Base-by-base conservation (phyloP, 2,797 vertebrate genomes). In the Pseudochirops corinnae region DNA sequence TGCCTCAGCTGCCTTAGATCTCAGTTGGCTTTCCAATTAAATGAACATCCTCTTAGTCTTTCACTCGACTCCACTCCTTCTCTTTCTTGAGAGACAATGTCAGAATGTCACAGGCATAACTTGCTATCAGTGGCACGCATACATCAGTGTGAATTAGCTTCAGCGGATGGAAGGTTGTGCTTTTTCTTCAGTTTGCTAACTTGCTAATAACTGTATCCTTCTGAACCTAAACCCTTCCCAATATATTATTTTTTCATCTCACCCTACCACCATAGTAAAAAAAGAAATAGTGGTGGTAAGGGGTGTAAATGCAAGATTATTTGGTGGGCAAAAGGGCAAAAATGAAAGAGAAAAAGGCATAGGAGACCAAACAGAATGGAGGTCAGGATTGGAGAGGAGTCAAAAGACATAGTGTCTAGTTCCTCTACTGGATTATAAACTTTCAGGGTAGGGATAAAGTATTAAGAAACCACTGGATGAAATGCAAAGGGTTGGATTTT, bases 21-120 rank as follows among this genome's bases (percentile, higher is more conserved):
- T 98, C 98, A 98, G 98, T 98, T 97, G 98, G 98, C 98, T 98
- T 98, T 98, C 98, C 98, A 98, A 98, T 99, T 98, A 98, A 98
- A 98, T 96, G 96, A 98, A 98, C 98, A 97, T 98, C 98, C 98
- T 98, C 98, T 96, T 95, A 98, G 98, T 97, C 98, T 98, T 98
- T 97, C 96, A 94, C 95, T 97, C 95, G 96, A 96, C 97, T 98
- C 97, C 97, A 96, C 96, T 97, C 97, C 97, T 96, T 97, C 97
- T 98, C 98, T 96, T 98, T 96, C 98, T 97, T 97, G 97, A 98
- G 98, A 97, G 97, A 97, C 93, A 0, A 96, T 97, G 98, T 98
- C 98, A 98, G 98, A 96, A 98, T 97, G 98, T 98, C 98, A 98
- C 55, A 96, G 96, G 91, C 97, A 94, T 74, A 97, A 97, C 98